A percentile compares a stretch with the other conserved stretches of the same genome.
Evolutionary conservation across 2,888 invertebrate species (phyloP).

Genomic region (Epinotia ramella): DNA sequence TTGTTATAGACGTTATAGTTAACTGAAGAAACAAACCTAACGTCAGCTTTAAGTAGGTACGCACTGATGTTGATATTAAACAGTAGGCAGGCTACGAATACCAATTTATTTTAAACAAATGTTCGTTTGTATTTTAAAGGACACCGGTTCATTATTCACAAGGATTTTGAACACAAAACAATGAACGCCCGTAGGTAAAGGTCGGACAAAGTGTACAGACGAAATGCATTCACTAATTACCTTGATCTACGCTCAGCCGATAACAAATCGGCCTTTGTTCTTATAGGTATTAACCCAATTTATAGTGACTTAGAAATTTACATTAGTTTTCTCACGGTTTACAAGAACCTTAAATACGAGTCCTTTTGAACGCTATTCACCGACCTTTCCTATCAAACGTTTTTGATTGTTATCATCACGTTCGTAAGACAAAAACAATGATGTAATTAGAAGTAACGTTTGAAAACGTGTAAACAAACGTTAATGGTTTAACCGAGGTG

Average conservation of each 20-base stretch:
- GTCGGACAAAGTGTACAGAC: constrained; percentile 63
- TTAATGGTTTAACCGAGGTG: constrained; percentile 5
- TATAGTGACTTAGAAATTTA: neutral
- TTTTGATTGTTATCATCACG: neutral
- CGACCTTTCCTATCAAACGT: neutral
- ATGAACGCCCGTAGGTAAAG: constrained; percentile 73
- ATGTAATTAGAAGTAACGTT: neutral
- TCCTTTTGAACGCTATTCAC: no score
- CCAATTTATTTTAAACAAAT: constrained; percentile 70
- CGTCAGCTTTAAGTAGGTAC: neutral
- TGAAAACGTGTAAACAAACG: neutral
- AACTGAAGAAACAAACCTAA: neutral
- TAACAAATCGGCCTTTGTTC: constrained; percentile 29
- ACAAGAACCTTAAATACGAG: neutral
- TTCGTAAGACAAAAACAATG: neutral
- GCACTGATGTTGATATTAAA: constrained; percentile 21
- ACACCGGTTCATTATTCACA: constrained; percentile 77
- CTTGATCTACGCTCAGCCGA: constrained; percentile 66
- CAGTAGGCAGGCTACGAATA: constrained; percentile 23
- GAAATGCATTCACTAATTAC: constrained; percentile 66
- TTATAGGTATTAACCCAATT: constrained; percentile 47
- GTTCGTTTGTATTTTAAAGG: constrained; percentile 64
- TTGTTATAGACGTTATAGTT: constrained; percentile 29
- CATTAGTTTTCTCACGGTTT: neutral
- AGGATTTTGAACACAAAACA: constrained; percentile 76